Evolutionary conservation across 2,888 invertebrate genomes (phyloP), one percentile per base, ranked within the genome.

Genomic region (Drosophila quinaria): DNA sequence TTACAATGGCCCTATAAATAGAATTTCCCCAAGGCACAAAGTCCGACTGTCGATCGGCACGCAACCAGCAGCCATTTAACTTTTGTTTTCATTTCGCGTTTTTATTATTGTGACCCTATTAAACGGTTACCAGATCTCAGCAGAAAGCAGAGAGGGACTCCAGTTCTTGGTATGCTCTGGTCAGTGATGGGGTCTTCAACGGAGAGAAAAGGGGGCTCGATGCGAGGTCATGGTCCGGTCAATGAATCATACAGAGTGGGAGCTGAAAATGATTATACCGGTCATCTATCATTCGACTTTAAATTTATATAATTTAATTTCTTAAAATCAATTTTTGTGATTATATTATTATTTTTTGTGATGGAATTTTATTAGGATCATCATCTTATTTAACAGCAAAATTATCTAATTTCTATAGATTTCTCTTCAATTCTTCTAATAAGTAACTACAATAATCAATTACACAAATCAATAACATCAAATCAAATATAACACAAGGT

Each of bases 1-100:
- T 75, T 80, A 78, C 78, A 72, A 74, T 78, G 71, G 69, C 58
- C 59, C 78, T 75, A 80, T 78, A 81, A 80, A 80, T 80, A 80
- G 78, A 52, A 50, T 60, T 39, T 60, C 47, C 44, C 60, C 44
- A 15, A 17, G 54, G 29, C 56, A 46, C 22, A 25, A 22, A 39
- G 65, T 54, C 37, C 51, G 41, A 58, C 50, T 50, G 78, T 29
- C 62, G 72, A 67, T 67, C 76, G 70, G 80, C 77, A 79, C 77
- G 79, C 81, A 79, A 61, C 61, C 62, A 55, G 61, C 73, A 59
- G 55, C 31, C 47, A 41, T 29, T 52, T 37, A 61, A 61, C 72
- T 80, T 78, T 78, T 74, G 60, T 80, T 77, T 77, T 80, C 66
- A 50, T 62, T 64, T 55, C 54, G 52, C 54, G 22, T 22, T 44